These are phyloP conservation scores for Meloidogyne floridensis DNA, from an alignment of 1,140 invertebrate genomes.

Conservation along the genomic window DNA sequence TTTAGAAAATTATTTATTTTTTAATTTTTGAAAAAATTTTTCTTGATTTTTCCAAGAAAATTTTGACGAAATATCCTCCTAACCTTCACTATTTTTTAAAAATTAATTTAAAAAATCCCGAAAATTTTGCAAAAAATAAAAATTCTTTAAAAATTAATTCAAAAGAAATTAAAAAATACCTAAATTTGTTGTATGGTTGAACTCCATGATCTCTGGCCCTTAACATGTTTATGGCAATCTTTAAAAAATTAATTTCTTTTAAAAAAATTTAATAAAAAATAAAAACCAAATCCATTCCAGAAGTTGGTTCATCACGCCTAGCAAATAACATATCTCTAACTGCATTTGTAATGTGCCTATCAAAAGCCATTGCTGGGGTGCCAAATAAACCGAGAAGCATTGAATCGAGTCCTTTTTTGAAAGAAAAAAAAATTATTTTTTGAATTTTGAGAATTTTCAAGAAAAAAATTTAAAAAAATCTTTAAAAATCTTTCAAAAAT, in stretches of 20 bases:
- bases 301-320: conserved; percentile 42
- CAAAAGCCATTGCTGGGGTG: conserved; percentile 60
- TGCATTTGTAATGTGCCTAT: conserved; percentile 58
- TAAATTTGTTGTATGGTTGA: conserved; percentile 73
- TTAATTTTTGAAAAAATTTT: neutral
- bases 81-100: too few relatives aligned
- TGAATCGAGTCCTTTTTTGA: conserved; percentile 39
- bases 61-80: too few relatives aligned
- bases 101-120: too few relatives aligned
- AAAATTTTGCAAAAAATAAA: too few relatives aligned
- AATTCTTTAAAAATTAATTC: neutral
- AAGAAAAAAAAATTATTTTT: neutral
- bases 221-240: conserved; percentile 68
- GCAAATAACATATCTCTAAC: conserved; percentile 58
- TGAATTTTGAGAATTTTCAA: too few relatives aligned
- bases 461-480: neutral
- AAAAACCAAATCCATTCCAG: conserved; percentile 46
- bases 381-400: conserved; percentile 58
- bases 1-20: neutral
- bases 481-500: neutral
- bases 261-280: conserved; percentile 22
- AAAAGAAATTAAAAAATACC: conserved; percentile 59
- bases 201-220: conserved; percentile 73
- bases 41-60: too few relatives aligned
- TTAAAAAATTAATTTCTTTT: conserved; percentile 28